Base-by-base conservation (phyloP, 2,113 vertebrate species). In the Procavia capensis region DNA sequence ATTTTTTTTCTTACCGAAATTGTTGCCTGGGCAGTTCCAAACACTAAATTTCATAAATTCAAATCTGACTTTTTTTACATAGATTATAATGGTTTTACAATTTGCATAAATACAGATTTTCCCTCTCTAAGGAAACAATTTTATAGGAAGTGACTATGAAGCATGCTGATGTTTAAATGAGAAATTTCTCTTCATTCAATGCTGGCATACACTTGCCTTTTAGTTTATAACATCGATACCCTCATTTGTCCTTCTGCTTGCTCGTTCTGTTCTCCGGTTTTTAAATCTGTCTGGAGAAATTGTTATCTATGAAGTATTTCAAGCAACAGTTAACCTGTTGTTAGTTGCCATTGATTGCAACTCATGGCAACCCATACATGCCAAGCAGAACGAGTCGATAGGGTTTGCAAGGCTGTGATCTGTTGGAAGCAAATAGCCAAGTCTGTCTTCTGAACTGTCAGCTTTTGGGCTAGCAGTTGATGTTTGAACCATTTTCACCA, bases 1-100 rank as follows among this genome's bases (percentile, higher is more conserved):
- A 41, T 50, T 24, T 50, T 8, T 75, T 86, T 85, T 90, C 24
- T 85, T 61, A 80, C 22, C 31, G 41, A 70, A 90, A 92, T 92
- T 81, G 66, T 68, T 85, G 4, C 81, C 64, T 85, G 14, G 1
- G 59, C 80, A 16, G 2, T 54, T 88, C 43, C 25, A 74, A 85
- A 61, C 88, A 75, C 54, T 90, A 91, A 45, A 83, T 93, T 91
- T 88, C 2, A 89, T 70, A 91, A 90, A 50, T 34, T 93, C 64
- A 91, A 64, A 47, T 78, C 50, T 54, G 25, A 59, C 9, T 29
- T 25, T 13, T 89, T 92, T 88, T 64, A 82, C 25, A 45, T 39
- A 50, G 16, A 87, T 54, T 66, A 95, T 47, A 89, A 93, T n/a
- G 31, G 70, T 96, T 86, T 70, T 57, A 36, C 66, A 80, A 93